Percentiles rank a stretch among this genome's conserved stretches.
phyloP scores from a whole-genome alignment of 1,140 invertebrate genomes.

The Cydia amplana region DNA sequence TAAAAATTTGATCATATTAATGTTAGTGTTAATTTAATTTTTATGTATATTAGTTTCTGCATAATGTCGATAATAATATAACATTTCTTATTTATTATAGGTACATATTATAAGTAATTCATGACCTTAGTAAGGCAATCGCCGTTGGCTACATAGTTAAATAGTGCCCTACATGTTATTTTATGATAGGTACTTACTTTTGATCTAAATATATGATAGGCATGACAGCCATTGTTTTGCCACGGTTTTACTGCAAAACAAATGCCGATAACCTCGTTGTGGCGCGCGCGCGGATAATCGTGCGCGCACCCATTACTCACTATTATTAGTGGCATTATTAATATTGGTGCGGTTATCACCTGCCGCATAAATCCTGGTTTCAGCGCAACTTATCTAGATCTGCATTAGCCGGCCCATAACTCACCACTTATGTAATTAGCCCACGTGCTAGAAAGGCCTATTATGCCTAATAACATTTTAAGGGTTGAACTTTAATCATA shows the following conservation, averaged over 20 bases:
- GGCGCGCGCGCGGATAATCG: neutral
- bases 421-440: conserved; percentile 62
- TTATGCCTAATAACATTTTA: neutral
- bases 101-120: no score
- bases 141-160: neutral
- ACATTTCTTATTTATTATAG: no score
- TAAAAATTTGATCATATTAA: no score
- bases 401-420: conserved; percentile 62
- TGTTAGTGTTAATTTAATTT: no score
- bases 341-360: conserved; percentile 49
- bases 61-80: no score
- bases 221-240: neutral
- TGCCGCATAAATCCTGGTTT: conserved; percentile 55
- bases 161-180: neutral
- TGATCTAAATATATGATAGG: neutral
- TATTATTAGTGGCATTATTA: conserved; percentile 27
- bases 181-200: neutral
- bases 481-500: neutral
- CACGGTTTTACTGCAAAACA: neutral
- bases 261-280: neutral
- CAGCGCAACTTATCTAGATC: conserved; percentile 57
- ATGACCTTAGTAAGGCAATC: no score
- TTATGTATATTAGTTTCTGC: no score
- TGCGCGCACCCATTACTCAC: conserved; percentile 21
- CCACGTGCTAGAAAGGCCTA: conserved; percentile 56